Base-by-base conservation (phyloP, 2,113 vertebrate species). In the Podarcis raffonei region DNA sequence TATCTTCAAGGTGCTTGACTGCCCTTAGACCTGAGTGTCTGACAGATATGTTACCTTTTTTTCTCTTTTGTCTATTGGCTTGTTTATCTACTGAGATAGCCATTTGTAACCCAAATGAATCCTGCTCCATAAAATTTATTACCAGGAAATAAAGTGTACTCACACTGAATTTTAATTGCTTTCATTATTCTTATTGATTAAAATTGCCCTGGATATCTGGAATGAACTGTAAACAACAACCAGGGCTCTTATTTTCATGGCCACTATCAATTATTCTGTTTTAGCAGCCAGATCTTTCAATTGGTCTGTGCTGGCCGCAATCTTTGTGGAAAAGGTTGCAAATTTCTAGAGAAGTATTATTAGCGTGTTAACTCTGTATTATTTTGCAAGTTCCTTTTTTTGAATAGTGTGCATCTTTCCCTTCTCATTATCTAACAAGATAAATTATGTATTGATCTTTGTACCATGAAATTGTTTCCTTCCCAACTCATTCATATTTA, bases 171-270 rank as follows among this genome's bases (percentile, higher is more conserved):
- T 68, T 86, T 81, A 85, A 81, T 82, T 82, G 84, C 72, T 42
- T 39, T 90, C 62, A 86, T 76, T 82, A 82, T 82, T 86, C n/a
- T 66, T 86, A 71, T 89, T 83, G 39, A 65, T 82, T 65, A 86
- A 82, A 81, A 82, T 74, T 66, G 66, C n/a, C 78, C 72, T 71
- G 35, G 72, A 39, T 82, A 86, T 57, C 39, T 62, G 35, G 39
- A 69, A 83, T 57, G 48, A 71, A 42, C 71, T 59, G 78, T 35
- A 77, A 37, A 57, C 62, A 69, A 85, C 32, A 23, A 53, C 30
- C n/a, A 66, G 42, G 74, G 30, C 42, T 32, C 20, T 83, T 83
- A 37, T 30, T 83, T 84, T 71, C 82, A 84, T 69, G 62, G 74
- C 82, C n/a, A 79, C 32, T 71, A 71, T 78, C 76, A 89, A 74